Evolutionary conservation across 2,113 vertebrate genomes (phyloP).

Genomic region (Meles meles): DNA sequence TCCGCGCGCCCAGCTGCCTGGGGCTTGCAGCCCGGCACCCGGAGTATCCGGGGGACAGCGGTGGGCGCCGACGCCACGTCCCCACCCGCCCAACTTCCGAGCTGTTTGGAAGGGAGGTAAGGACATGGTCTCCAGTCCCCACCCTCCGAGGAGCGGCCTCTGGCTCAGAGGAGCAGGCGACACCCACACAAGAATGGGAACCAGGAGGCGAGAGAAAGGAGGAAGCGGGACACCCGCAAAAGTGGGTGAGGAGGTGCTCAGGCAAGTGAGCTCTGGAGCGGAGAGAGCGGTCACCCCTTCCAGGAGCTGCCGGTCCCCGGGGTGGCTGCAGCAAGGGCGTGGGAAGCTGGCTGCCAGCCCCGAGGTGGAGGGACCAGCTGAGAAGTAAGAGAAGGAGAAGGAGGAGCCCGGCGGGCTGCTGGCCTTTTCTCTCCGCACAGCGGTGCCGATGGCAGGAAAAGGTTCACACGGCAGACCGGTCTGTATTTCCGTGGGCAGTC

Average conservation of each 20-base stretch:
- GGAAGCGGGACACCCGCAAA: not conserved
- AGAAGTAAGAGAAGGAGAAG: not conserved
- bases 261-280: not conserved
- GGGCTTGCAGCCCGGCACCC: too few relatives aligned
- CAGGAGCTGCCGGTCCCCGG: not conserved
- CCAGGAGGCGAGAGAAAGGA: not conserved
- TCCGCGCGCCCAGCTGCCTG: accelerated
- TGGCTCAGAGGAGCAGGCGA: not conserved
- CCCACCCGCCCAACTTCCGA: not conserved
- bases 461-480: not conserved
- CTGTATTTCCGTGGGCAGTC: not conserved
- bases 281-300: not conserved
- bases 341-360: not conserved
- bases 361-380: not conserved
- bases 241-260: not conserved
- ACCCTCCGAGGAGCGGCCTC: not conserved
- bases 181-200: not conserved
- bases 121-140: not conserved
- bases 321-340: not conserved
- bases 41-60: accelerated
- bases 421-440: not conserved
- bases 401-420: accelerated
- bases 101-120: not conserved
- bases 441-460: not conserved
- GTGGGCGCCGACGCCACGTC: accelerated